A percentile compares a stretch with the other conserved stretches of the same genome.
Evolutionary conservation across 1,140 invertebrate genomes (phyloP).

Genomic region (Oscheius sp.): DNA sequence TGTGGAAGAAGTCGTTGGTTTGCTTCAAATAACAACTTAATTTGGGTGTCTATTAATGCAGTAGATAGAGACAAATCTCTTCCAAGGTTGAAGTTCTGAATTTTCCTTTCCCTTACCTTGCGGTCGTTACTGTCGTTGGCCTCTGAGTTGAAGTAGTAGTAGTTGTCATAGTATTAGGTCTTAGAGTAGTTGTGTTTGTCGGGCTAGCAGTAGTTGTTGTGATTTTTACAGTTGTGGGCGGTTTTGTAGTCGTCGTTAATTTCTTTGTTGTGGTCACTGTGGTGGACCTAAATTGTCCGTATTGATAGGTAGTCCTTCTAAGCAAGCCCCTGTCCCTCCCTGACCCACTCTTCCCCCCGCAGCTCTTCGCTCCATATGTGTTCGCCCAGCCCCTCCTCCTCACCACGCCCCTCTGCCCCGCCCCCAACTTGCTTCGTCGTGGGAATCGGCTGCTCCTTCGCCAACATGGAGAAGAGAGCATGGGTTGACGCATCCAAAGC

Average conservation of each 20-base stretch:
- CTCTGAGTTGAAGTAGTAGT: neutral
- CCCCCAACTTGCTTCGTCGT: slow-evolving; percentile 27
- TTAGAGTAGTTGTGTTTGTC: neutral
- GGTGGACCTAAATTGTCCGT: neutral
- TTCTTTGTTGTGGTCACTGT: slow-evolving; percentile 11
- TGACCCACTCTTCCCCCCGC: too few relatives aligned
- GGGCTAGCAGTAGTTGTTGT: slow-evolving; percentile 29
- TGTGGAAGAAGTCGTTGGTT: neutral
- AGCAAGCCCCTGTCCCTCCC: too few relatives aligned
- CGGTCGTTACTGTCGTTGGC: neutral
- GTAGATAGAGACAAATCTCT: too few relatives aligned
- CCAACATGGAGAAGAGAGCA: slow-evolving; percentile 39
- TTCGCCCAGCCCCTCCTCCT: too few relatives aligned
- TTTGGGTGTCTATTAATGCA: too few relatives aligned
- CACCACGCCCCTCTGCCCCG: neutral
- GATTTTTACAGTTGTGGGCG: slow-evolving; percentile 11
- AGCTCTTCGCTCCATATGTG: too few relatives aligned
- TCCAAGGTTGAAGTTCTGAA: neutral
- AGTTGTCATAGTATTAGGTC: neutral
- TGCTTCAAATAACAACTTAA: neutral
- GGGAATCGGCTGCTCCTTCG: slow-evolving; percentile 14
- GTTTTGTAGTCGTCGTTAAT: slow-evolving; percentile 28
- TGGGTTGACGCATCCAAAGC: slow-evolving; percentile 37
- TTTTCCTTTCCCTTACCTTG: neutral
- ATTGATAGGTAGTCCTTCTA: too few relatives aligned